phyloP scores from a whole-genome alignment of 2,797 vertebrate genomes.

The Manis crassicaudata region DNA sequence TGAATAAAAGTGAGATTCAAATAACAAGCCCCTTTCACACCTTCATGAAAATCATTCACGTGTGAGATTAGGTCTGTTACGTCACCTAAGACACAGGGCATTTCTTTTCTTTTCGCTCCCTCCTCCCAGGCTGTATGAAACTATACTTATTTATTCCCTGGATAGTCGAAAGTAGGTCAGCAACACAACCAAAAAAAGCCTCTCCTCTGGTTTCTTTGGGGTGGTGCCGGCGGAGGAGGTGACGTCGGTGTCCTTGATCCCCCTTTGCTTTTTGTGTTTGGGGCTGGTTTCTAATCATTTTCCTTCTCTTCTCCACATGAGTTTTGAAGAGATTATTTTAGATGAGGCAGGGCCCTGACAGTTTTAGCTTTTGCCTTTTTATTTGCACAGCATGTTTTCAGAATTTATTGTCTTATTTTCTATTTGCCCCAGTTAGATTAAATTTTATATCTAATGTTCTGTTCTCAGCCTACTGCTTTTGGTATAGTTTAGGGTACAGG shows the following conservation, averaged over 20 bases:
- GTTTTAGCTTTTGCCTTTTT: constrained; percentile 4
- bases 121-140: constrained; percentile 14
- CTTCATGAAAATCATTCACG: not conserved
- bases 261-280: constrained; percentile 37
- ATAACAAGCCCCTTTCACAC: not conserved
- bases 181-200: constrained; percentile 12
- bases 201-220: not conserved
- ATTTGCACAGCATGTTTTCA: not conserved
- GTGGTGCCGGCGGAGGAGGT: not conserved
- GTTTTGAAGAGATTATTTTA: constrained; percentile 61
- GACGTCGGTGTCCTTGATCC: not conserved
- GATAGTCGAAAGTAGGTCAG: constrained; percentile 60
- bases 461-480: not conserved
- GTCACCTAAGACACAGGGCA: not conserved
- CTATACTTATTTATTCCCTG: constrained; percentile 51
- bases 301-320: not conserved
- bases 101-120: not conserved
- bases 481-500: not conserved
- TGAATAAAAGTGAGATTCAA: constrained; percentile 46
- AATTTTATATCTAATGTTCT: not conserved
- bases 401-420: constrained; percentile 22
- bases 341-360: not conserved
- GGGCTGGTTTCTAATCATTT: not conserved
- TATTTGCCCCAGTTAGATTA: not conserved
- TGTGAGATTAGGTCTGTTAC: not conserved